Evolutionary conservation across 2,888 invertebrate genomes (phyloP).

Genomic region (Hydropsyche betteni): DNA sequence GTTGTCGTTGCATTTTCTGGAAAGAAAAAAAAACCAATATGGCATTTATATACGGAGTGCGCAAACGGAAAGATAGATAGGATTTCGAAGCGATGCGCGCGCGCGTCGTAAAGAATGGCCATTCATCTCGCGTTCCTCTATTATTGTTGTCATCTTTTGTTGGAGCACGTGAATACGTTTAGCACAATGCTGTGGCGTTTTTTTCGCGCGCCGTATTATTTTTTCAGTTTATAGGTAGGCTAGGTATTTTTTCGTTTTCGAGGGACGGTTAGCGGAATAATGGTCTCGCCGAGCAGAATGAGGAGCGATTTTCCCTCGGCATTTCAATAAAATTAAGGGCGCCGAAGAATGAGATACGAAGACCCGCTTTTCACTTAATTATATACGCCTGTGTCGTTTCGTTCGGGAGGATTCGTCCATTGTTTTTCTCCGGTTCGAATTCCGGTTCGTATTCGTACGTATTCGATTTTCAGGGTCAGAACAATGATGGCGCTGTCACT

Average conservation of each 20-base stretch:
- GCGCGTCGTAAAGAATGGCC: not conserved
- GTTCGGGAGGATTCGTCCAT: conserved; percentile 11
- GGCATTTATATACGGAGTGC: no score
- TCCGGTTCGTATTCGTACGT: not conserved
- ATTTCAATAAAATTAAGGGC: conserved; percentile 24
- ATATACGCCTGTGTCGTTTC: conserved; percentile 8
- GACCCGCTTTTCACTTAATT: conserved; percentile 26
- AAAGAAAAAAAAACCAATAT: no score
- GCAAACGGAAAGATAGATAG: no score
- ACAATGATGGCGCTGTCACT: no score
- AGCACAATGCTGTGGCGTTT: conserved; percentile 2
- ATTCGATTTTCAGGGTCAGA: no score
- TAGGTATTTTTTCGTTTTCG: conserved; percentile 8
- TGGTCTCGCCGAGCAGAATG: conserved; percentile 9
- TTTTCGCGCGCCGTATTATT: not conserved
- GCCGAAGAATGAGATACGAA: conserved; percentile 18
- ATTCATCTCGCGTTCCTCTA: conserved; percentile 8
- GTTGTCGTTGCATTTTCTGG: no score
- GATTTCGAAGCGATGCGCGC: not conserved
- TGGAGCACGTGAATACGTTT: conserved; percentile 25
- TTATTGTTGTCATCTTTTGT: conserved; percentile 29
- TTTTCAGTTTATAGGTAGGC: not conserved
- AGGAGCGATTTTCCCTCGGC: conserved; percentile 6
- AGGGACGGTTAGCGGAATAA: conserved; percentile 21
- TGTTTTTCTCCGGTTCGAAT: conserved; percentile 28